These are phyloP conservation scores for Thymelicus acteon DNA, from an alignment of 2,888 invertebrate genomes.

Conservation along the genomic window DNA sequence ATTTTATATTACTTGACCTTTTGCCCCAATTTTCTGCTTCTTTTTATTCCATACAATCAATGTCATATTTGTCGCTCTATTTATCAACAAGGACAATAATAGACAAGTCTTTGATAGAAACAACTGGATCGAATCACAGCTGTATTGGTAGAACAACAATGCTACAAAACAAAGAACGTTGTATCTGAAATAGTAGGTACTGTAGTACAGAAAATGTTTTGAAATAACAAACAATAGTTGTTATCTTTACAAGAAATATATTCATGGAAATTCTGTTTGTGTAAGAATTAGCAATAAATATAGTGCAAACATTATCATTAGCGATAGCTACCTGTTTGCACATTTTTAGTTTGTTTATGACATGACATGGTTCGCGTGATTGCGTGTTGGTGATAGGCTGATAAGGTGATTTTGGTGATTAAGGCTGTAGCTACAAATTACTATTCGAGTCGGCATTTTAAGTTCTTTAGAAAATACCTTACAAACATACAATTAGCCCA, in stretches of 20 bases:
- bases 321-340: not conserved
- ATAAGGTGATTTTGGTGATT: not conserved
- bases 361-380: slow-evolving; percentile 8
- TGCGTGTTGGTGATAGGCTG: not conserved
- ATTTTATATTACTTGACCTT: no score
- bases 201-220: not conserved
- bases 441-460: no score
- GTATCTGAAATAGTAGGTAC: no score
- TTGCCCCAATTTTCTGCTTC: no score
- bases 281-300: not conserved
- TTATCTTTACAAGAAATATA: slow-evolving; percentile 15
- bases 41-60: not conserved
- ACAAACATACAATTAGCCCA: no score
- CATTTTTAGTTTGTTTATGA: slow-evolving; percentile 8
- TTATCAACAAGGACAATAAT: slow-evolving; percentile 11
- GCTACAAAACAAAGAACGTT: not conserved
- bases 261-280: slow-evolving; percentile 11
- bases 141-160: not conserved
- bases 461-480: no score
- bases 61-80: slow-evolving; percentile 15
- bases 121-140: not conserved
- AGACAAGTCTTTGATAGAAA: not conserved
- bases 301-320: not conserved
- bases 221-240: not conserved
- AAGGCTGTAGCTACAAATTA: no score